phyloP scores from a whole-genome alignment of 1,140 invertebrate genomes.

The Calephelis virginiensis region DNA sequence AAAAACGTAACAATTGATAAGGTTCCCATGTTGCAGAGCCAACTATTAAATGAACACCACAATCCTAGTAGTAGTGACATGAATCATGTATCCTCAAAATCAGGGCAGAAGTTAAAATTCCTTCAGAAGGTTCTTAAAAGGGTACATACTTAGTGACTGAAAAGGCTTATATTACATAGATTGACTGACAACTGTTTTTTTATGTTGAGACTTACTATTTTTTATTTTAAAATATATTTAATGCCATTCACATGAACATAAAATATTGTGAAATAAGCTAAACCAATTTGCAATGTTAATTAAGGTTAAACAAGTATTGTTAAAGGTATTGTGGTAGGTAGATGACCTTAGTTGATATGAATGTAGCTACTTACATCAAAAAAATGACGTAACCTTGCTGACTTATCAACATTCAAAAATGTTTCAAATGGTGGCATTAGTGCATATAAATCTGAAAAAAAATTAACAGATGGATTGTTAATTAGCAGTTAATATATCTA shows the following conservation, averaged over 20 bases:
- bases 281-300: conserved; percentile 2
- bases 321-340: not conserved
- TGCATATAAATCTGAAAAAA: conserved; percentile 86
- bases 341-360: not conserved
- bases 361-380: conserved; percentile 83
- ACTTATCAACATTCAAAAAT: conserved; percentile 86
- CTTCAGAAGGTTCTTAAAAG: too few species aligned
- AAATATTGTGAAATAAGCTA: not conserved
- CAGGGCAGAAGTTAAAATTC: too few species aligned
- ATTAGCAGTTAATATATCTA: too few species aligned
- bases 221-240: not conserved
- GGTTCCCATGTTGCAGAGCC: too few species aligned
- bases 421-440: conserved; percentile 92
- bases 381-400: conserved; percentile 86
- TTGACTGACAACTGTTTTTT: too few species aligned
- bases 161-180: too few species aligned
- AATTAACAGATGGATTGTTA: conserved; percentile 22
- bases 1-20: too few species aligned
- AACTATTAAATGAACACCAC: too few species aligned
- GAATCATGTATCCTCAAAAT: too few species aligned
- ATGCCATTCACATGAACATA: too few species aligned
- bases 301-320: conserved; percentile 7
- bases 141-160: too few species aligned
- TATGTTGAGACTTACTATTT: not conserved
- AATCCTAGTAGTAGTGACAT: too few species aligned